Conservation (phyloP, 2,113 vertebrate genomes). For the Patagioenas fasciata region DNA sequence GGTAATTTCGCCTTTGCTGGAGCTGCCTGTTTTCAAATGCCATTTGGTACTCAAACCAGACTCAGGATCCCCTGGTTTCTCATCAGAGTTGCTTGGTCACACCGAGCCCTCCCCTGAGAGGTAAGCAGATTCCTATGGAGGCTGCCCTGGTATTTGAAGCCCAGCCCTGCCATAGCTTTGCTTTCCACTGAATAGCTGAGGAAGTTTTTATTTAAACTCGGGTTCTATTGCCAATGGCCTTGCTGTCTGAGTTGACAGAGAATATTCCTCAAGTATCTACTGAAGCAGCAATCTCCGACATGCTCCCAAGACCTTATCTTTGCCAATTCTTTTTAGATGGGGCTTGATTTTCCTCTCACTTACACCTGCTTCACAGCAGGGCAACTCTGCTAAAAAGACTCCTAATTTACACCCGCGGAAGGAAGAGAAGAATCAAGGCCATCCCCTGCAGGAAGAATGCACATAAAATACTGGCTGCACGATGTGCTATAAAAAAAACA, state of each 20-base stretch:
- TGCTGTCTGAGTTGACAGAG: neutral
- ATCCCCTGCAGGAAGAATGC: conserved; percentile 20
- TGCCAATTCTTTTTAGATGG: conserved; percentile 29
- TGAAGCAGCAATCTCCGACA: conserved; percentile 24
- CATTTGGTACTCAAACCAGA: neutral
- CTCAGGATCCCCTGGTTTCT: neutral
- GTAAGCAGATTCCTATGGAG: rapidly evolving
- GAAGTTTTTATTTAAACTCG: conserved; percentile 14
- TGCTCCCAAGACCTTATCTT: conserved; percentile 35
- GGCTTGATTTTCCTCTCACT: conserved; percentile 44
- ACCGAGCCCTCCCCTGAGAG: neutral
- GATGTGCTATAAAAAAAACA: neutral
- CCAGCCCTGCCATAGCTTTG: neutral
- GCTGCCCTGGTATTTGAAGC: neutral
- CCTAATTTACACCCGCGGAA: neutral
- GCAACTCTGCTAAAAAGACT: conserved; percentile 2
- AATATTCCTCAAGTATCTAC: conserved; percentile 22
- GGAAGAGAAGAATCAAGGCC: conserved; percentile 19
- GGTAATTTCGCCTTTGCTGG: neutral
- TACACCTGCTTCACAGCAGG: conserved; percentile 60
- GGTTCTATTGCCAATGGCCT: neutral
- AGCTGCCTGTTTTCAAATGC: neutral
- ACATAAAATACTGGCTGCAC: neutral
- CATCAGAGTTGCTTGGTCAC: neutral
- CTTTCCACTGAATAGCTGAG: neutral